Percentiles rank a stretch among this genome's conserved stretches.
phyloP scores from a whole-genome alignment of 1,140 invertebrate species.

The Megathymus violae region DNA sequence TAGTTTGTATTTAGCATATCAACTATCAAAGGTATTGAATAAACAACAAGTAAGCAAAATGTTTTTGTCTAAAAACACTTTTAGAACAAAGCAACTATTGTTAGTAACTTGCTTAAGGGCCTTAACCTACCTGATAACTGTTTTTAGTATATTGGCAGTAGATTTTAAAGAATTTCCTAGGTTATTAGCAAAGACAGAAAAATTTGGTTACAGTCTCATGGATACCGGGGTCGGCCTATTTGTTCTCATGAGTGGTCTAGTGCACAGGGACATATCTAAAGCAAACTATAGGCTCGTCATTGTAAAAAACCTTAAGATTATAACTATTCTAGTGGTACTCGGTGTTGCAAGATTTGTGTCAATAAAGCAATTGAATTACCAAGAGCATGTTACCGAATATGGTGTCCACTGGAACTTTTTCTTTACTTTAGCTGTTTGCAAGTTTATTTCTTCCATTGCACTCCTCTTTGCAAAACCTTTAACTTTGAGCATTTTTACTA shows the following conservation, averaged over 20 bases:
- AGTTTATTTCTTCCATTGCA: constrained; percentile 87
- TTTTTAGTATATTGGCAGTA: constrained; percentile 94
- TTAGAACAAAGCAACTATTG: constrained; percentile 65
- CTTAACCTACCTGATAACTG: constrained; percentile 89
- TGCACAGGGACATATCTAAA: constrained; percentile 81
- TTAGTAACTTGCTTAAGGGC: constrained; percentile 89
- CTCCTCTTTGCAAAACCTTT: constrained; percentile 79
- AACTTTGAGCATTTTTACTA: constrained; percentile 82
- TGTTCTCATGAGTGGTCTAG: constrained; percentile 93
- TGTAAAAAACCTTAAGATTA: constrained; percentile 56
- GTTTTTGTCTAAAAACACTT: constrained; percentile 46
- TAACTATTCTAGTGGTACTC: constrained; percentile 86
- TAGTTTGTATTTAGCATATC: constrained; percentile 50
- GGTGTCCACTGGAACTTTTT: constrained; percentile 99
- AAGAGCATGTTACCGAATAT: constrained; percentile 95
- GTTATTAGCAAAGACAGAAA: constrained; percentile 93
- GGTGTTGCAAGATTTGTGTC: constrained; percentile 88
- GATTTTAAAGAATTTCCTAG: constrained; percentile 95
- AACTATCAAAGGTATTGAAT: constrained; percentile 47
- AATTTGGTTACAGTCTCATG: constrained; percentile 96
- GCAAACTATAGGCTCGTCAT: constrained; percentile 60
- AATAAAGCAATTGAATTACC: constrained; percentile 90
- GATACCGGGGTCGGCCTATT: constrained; percentile 97
- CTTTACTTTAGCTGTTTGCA: constrained; percentile 93
- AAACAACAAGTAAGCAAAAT: constrained; percentile 34